phyloP scores from a whole-genome alignment of 2,113 vertebrate species.

The Siniperca knerii region DNA sequence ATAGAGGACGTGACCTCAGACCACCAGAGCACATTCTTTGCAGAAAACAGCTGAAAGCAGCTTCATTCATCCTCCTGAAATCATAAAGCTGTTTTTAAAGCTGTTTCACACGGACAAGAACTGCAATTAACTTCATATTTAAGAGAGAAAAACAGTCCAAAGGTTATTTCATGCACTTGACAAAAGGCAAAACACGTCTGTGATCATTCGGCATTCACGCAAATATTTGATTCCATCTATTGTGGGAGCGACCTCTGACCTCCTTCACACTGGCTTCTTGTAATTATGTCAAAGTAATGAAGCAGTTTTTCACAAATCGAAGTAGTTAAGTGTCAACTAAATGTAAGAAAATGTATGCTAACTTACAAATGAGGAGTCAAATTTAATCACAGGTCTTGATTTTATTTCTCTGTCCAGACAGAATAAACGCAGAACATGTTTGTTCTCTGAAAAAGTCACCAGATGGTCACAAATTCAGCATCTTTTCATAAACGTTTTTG shows the following conservation, averaged over 20 bases:
- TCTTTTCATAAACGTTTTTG: neutral
- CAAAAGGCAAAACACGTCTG: conserved; percentile 59
- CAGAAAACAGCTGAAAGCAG: neutral
- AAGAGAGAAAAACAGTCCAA: conserved; percentile 53
- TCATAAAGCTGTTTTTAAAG: conserved; percentile 16
- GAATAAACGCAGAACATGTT: conserved; percentile 2
- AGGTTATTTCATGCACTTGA: conserved; percentile 64
- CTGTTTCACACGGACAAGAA: conserved; percentile 43
- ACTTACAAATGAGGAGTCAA: conserved; percentile 23
- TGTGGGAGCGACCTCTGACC: conserved; percentile 35
- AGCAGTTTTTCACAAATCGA: conserved; percentile 5
- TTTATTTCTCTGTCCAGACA: neutral
- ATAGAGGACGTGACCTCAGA: neutral
- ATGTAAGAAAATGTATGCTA: conserved; percentile 2
- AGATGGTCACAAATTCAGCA: neutral
- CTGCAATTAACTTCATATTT: conserved; percentile 69
- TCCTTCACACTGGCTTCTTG: conserved; percentile 15
- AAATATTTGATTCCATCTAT: conserved; percentile 49
- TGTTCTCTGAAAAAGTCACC: too few relatives aligned
- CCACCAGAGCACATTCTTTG: neutral
- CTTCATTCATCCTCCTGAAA: conserved; percentile 13
- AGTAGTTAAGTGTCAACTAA: neutral
- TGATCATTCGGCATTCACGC: conserved; percentile 37
- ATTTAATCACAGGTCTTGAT: neutral
- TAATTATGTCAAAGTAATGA: conserved; percentile 51